Percentiles rank a stretch among this genome's conserved stretches.
Conservation (phyloP, 2,113 vertebrate genomes). For the Acrocephalus arundinaceus region DNA sequence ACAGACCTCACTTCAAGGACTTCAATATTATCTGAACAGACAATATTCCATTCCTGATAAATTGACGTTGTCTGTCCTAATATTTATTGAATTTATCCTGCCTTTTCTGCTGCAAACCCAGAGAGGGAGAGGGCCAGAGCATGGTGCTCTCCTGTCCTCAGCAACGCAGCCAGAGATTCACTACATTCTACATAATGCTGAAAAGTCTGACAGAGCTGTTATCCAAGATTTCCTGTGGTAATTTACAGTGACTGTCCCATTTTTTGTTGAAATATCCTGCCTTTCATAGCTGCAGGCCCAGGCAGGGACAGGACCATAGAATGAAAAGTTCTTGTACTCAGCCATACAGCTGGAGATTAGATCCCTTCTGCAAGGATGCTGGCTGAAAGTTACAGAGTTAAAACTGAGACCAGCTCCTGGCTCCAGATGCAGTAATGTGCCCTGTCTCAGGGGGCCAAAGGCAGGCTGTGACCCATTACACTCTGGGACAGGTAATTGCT, state of each 20-base stretch:
- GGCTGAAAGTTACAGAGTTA: background rate
- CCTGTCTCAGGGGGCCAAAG: background rate
- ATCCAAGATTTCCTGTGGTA: background rate
- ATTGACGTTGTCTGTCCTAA: background rate
- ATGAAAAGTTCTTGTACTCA: background rate
- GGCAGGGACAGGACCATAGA: background rate
- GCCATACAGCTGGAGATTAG: background rate
- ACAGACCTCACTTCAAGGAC: background rate
- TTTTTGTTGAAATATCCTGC: background rate
- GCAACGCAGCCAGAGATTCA: too few species aligned
- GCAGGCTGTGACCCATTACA: background rate
- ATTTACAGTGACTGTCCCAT: background rate
- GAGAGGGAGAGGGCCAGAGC: background rate
- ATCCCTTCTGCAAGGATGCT: background rate
- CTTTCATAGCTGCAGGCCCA: background rate
- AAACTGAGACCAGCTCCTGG: background rate
- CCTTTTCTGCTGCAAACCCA: background rate
- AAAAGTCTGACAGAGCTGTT: background rate
- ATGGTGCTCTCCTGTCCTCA: too few species aligned
- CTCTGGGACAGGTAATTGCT: background rate
- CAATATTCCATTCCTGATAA: background rate
- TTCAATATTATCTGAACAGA: background rate
- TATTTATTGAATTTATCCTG: background rate
- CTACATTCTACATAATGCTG: too few species aligned
- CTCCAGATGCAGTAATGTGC: background rate